These are phyloP conservation scores for Phasia obesa DNA, from an alignment of 2,888 invertebrate species.

Conservation along the genomic window DNA sequence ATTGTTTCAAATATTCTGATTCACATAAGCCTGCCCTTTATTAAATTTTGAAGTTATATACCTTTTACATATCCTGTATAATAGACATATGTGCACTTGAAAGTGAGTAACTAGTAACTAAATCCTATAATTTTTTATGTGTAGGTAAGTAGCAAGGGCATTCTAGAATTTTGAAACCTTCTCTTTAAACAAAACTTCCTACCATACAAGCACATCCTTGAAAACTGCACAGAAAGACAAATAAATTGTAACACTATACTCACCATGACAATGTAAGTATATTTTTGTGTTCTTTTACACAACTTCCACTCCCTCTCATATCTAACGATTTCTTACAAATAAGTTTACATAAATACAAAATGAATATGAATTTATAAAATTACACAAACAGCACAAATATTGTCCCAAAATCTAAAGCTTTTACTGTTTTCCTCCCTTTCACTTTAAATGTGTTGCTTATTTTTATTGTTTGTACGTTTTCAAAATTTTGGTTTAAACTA, in stretches of 20 bases:
- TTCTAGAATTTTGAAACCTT: not conserved
- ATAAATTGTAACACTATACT: constrained; percentile 34
- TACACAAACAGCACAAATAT: constrained; percentile 34
- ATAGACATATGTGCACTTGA: no score
- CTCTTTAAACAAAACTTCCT: constrained; percentile 75
- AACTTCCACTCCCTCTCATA: not conserved
- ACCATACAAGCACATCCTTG: constrained; percentile 77
- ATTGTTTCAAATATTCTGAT: no score
- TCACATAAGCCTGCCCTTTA: no score
- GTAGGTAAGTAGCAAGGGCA: not conserved
- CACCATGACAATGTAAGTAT: not conserved
- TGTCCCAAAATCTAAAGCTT: constrained; percentile 55
- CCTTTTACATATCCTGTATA: no score
- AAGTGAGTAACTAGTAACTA: no score
- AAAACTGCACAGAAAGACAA: constrained; percentile 76
- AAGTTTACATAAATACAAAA: constrained; percentile 7
- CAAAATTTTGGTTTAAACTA: constrained; percentile 5
- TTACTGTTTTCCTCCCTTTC: constrained; percentile 2
- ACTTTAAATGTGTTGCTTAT: not conserved
- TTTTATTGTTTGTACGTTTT: constrained; percentile 10
- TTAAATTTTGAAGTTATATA: no score
- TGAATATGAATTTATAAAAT: constrained; percentile 28
- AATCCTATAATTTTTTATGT: not conserved
- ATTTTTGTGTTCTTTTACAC: not conserved
- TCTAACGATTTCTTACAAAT: constrained; percentile 13